Percentiles rank a stretch among this genome's conserved stretches.
These are phyloP conservation scores for Aporophyla lueneburgensis DNA, from an alignment of 2,888 invertebrate species.

Conservation along the genomic window DNA sequence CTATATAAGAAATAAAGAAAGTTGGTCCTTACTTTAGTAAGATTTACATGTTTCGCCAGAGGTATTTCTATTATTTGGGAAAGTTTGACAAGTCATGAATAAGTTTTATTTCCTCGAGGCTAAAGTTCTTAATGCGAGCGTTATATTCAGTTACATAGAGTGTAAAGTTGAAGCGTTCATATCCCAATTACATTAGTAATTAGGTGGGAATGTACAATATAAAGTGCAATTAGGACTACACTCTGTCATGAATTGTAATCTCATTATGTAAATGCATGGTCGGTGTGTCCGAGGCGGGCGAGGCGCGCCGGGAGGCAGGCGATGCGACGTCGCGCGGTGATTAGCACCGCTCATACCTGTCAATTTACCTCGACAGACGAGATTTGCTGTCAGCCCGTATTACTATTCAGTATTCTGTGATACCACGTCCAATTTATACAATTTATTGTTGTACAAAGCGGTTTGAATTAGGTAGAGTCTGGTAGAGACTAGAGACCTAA, in stretches of 20 bases:
- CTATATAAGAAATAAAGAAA: constrained; percentile 21
- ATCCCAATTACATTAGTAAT: constrained; percentile 53
- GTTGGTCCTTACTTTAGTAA: constrained; percentile 28
- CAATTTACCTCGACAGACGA: constrained; percentile 63
- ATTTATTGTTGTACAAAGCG: constrained; percentile 44
- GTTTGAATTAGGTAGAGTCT: constrained; percentile 3
- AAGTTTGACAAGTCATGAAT: constrained; percentile 49
- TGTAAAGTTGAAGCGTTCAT: constrained; percentile 37
- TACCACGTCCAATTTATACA: constrained; percentile 52
- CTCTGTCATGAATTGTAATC: constrained; percentile 77
- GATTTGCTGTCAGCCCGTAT: constrained; percentile 57
- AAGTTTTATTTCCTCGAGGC: constrained; percentile 35
- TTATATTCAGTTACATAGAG: constrained; percentile 34
- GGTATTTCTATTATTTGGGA: constrained; percentile 47
- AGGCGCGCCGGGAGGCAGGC: constrained; percentile 44
- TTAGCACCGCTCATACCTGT: constrained; percentile 70
- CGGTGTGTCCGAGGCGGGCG: constrained; percentile 37
- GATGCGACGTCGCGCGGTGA: constrained; percentile 58
- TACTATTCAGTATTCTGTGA: constrained; percentile 53
- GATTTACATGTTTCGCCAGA: constrained; percentile 45
- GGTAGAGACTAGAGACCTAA: constrained; percentile 3
- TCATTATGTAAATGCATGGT: constrained; percentile 75
- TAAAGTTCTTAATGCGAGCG: constrained; percentile 28
- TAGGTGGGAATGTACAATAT: constrained; percentile 51
- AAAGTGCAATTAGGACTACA: constrained; percentile 68